These are phyloP conservation scores for Misgurnus anguillicaudatus DNA, from an alignment of 2,113 vertebrate genomes.

Conservation along the genomic window DNA sequence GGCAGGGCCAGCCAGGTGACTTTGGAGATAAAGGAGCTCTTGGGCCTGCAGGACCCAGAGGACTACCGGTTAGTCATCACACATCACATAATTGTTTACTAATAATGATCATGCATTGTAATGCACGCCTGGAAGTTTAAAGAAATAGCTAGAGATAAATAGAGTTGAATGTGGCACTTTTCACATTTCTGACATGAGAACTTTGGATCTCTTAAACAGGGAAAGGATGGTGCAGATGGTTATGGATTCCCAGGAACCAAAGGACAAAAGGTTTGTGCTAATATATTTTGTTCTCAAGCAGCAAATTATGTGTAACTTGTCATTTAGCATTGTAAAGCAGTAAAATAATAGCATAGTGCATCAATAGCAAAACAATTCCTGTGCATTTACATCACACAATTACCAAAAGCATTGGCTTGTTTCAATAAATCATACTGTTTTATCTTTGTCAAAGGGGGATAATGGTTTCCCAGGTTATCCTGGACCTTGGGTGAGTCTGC, in stretches of 20 bases:
- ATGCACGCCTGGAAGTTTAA: too few species aligned
- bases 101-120: too few species aligned
- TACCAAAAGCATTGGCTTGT: neutral
- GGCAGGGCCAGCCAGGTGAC: conserved; percentile 81
- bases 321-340: neutral
- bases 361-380: too few species aligned
- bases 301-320: neutral
- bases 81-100: neutral
- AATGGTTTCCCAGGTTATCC: conserved; percentile 81
- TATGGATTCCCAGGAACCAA: conserved; percentile 73
- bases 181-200: neutral
- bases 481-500: conserved; percentile 74
- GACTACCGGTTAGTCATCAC: conserved; percentile 70
- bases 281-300: neutral
- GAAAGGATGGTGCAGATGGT: conserved; percentile 67
- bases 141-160: too few species aligned
- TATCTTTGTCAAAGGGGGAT: conserved; percentile 74
- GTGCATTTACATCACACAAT: too few species aligned
- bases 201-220: conserved; percentile 50
- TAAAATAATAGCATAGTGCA: too few species aligned
- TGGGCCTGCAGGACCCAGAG: conserved; percentile 75
- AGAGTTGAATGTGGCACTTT: too few species aligned
- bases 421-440: neutral
- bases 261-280: conserved; percentile 72
- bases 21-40: conserved; percentile 68